Evolutionary conservation across 2,113 vertebrate species (phyloP), one percentile per base, ranked within the genome.

Genomic region (Montifringilla adamsi): DNA sequence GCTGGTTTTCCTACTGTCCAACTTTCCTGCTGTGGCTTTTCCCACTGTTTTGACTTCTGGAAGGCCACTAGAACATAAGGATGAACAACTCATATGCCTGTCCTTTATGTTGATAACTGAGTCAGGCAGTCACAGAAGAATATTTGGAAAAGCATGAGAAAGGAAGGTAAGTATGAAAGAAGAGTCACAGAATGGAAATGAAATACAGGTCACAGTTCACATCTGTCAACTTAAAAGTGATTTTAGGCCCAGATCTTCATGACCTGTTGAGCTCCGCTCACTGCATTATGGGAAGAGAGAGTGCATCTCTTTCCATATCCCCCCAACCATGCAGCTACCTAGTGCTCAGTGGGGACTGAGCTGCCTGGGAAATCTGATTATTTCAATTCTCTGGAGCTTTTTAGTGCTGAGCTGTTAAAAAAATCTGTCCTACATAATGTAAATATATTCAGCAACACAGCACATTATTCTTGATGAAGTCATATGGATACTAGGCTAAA

Each of bases 391-490:
- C 68, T 56, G 59, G 52, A 92, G 17, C 16, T 58, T 84, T 64
- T 58, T 95, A 72, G 53, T 68, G 66, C 93, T 93, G 64, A 95
- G 56, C 44, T 94, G 68, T 90, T 90, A 56, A 78, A 95, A 92
- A 92, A 41, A 64, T 75, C 62, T 84, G 80, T 56, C 80, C 94
- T 87, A 87, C 56, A 87, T 92, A 94, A 92, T 72, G 53, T 68
- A 72, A 93, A 94, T 64, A 47, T 95, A 90, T 96, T 94, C 95
- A 0, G 2, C 68, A 93, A 84, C 72, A 55, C 64, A 91, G 73
- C 69, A 66, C 49, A 78, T 90, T 95, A 75, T 95, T 90, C 41
- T 52, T 56, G 76, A 72, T 89, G 85, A 96, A 96, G 86, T 97
- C 94, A 93, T 81, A 81, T 49, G 76, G 88, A 82, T 94, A 62